These are phyloP conservation scores for Pterois miles DNA, from an alignment of 2,797 vertebrate species.

Conservation along the genomic window DNA sequence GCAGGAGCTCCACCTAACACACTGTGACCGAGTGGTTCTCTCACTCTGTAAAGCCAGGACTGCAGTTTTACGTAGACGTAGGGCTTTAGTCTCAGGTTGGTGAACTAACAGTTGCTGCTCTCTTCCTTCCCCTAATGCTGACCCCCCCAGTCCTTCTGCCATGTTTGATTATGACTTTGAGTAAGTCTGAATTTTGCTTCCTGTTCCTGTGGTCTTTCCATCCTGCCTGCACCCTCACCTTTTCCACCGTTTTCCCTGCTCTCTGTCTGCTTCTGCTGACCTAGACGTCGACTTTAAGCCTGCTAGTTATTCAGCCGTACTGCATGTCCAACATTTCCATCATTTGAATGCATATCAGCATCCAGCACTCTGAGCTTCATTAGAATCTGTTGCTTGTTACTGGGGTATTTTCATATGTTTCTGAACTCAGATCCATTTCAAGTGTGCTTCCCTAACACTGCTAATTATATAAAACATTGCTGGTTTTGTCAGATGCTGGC, in stretches of 20 bases:
- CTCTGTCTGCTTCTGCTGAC: slow-evolving; percentile 28
- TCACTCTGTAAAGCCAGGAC: slow-evolving; percentile 47
- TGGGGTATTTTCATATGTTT: slow-evolving; percentile 24
- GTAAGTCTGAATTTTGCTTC: slow-evolving; percentile 96
- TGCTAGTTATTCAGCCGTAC: slow-evolving; percentile 31
- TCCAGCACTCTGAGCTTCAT: slow-evolving; percentile 30
- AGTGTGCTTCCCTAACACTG: slow-evolving; percentile 27
- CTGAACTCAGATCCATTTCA: slow-evolving; percentile 32
- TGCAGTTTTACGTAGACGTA: slow-evolving; percentile 42
- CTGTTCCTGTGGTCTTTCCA: slow-evolving; percentile 86
- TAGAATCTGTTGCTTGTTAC: slow-evolving; percentile 34
- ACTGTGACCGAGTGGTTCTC: slow-evolving; percentile 9
- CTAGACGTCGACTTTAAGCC: slow-evolving; percentile 36
- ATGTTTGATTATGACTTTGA: slow-evolving; percentile 99
- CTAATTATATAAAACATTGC: slow-evolving; percentile 7
- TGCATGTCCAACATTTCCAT: slow-evolving; percentile 63
- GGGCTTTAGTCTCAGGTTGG: slow-evolving; percentile 58
- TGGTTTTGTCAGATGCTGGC: slow-evolving; percentile 41
- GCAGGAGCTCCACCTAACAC: slow-evolving; percentile 39
- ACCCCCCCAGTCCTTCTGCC: slow-evolving; percentile 98
- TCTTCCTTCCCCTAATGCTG: slow-evolving; percentile 95
- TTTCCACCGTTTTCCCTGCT: slow-evolving; percentile 17
- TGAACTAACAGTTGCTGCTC: slow-evolving; percentile 97
- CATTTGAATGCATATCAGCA: slow-evolving; percentile 34
- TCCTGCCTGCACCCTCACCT: slow-evolving; percentile 56